Evolutionary conservation across 2,113 vertebrate genomes (phyloP).

Genomic region (Astur gentilis): DNA sequence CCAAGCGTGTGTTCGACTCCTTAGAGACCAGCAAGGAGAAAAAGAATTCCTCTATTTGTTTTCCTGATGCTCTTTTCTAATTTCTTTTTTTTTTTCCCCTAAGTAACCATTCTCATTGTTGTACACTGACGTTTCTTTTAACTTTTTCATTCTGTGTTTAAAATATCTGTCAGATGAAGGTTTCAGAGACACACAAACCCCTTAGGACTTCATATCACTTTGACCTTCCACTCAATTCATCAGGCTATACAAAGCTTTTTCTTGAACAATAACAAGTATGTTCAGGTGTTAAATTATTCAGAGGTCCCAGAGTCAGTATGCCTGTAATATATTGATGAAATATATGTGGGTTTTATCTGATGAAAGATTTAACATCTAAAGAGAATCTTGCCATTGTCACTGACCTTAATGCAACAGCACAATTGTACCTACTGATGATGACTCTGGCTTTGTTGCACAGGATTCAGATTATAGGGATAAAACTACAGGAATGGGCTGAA

Average conservation of each 20-base stretch:
- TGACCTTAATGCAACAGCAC: not conserved
- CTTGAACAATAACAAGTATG: not conserved
- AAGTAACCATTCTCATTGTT: not conserved
- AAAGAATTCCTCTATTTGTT: not conserved
- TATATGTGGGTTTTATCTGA: not conserved
- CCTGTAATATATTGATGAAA: not conserved
- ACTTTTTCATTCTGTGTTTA: not conserved
- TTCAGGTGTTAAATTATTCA: not conserved
- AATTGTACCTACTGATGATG: not conserved
- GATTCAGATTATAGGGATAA: not conserved
- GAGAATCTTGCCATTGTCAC: not conserved
- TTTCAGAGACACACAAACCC: not conserved
- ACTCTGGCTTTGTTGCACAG: not conserved
- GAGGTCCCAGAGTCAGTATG: not conserved
- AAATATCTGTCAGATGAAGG: not conserved
- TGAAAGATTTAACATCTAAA: not conserved
- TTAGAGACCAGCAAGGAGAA: not conserved
- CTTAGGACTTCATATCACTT: not conserved
- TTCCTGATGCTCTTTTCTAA: not conserved
- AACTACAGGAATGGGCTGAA: not conserved
- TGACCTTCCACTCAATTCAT: not conserved
- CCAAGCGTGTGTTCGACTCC: not conserved
- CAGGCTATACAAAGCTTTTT: not conserved
- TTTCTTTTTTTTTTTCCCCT: not conserved
- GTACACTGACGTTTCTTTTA: not conserved